phyloP scores from a whole-genome alignment of 1,140 invertebrate genomes.

The Drosophila truncata region DNA sequence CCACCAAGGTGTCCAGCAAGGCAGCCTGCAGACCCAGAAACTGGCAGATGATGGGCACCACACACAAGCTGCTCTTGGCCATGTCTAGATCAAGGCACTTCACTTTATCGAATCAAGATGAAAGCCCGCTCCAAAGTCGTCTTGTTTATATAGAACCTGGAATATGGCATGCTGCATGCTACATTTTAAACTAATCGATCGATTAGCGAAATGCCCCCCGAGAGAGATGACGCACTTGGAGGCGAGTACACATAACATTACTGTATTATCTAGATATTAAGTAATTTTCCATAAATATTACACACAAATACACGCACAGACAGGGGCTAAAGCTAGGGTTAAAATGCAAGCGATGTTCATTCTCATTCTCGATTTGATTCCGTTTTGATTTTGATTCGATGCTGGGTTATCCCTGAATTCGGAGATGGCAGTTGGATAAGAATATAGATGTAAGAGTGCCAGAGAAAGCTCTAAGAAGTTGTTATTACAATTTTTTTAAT shows the following conservation, averaged over 20 bases:
- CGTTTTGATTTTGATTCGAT: constrained; percentile 7
- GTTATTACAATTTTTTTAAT: no score
- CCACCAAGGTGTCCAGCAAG: constrained; percentile 37
- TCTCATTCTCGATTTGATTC: background rate
- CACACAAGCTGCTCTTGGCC: constrained; percentile 42
- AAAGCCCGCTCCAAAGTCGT: background rate
- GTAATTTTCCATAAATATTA: constrained; percentile 77
- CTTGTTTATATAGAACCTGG: constrained; percentile 26
- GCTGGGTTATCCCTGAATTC: constrained; percentile 47
- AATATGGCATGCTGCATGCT: constrained; percentile 28
- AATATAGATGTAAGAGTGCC: background rate
- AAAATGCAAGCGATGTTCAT: constrained; percentile 47
- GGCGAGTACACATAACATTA: constrained; percentile 35
- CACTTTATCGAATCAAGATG: background rate
- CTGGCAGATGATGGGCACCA: constrained; percentile 47
- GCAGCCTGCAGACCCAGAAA: constrained; percentile 39
- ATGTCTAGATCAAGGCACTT: constrained; percentile 15
- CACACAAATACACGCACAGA: constrained; percentile 41
- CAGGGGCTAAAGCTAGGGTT: constrained; percentile 39
- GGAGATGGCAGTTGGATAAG: constrained; percentile 46
- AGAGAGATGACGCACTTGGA: constrained; percentile 38
- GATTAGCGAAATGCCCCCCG: constrained; percentile 42
- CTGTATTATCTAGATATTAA: constrained; percentile 69
- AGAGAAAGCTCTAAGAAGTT: no score
- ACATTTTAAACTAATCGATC: constrained; percentile 46